A percentile compares a stretch with the other conserved stretches of the same genome.
Conservation (phyloP, 2,113 vertebrate species). For the Vulpes ferrilata region DNA sequence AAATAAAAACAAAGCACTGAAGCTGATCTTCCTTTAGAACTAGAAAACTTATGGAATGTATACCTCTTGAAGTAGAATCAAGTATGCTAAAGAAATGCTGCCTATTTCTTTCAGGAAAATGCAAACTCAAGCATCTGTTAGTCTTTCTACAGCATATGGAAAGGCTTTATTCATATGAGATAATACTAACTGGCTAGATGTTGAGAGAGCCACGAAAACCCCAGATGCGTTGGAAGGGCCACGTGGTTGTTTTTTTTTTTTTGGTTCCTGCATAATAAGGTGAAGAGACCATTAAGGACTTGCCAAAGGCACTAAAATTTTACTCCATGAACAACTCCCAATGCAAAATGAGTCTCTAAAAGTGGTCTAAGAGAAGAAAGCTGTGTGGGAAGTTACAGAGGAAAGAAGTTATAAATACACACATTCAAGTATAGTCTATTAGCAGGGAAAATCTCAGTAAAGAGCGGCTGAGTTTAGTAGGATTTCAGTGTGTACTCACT, state of each 20-base stretch:
- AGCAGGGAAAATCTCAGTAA: slow-evolving; percentile 10
- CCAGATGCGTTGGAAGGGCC: background rate
- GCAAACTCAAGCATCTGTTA: background rate
- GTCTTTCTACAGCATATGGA: background rate
- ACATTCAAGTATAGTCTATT: background rate
- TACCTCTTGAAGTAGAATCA: slow-evolving; percentile 26
- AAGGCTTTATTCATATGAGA: slow-evolving; percentile 44
- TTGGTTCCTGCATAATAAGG: background rate
- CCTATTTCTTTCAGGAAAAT: slow-evolving; percentile 41
- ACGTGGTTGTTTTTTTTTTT: background rate
- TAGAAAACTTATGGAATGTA: background rate
- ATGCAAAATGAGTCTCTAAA: slow-evolving; percentile 14
- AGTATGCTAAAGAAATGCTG: slow-evolving; percentile 25
- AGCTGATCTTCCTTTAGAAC: background rate
- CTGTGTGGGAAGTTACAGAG: background rate
- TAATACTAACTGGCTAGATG: background rate
- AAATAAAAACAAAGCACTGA: background rate
- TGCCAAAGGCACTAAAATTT: slow-evolving; percentile 60
- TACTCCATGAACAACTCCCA: slow-evolving; percentile 37
- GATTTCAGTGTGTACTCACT: background rate
- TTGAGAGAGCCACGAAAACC: background rate
- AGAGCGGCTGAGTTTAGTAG: background rate
- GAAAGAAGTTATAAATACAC: slow-evolving; percentile 14
- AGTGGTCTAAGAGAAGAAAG: background rate
- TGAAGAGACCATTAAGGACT: slow-evolving; percentile 52